These are phyloP conservation scores for Danio choprae DNA, from an alignment of 2,797 vertebrate genomes.

Conservation along the genomic window DNA sequence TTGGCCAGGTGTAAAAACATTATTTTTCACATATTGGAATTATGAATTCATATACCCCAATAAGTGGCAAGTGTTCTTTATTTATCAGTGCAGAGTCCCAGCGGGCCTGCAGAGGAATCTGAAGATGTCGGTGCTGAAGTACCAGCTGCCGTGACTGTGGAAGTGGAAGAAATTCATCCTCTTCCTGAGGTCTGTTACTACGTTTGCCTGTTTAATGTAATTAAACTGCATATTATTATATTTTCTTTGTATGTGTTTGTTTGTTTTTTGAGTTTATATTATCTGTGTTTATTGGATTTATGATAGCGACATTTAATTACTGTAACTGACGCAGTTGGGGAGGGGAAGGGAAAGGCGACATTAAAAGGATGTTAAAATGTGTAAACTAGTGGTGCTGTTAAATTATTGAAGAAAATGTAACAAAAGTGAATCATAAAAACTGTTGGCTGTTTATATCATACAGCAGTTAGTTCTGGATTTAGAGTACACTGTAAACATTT, in stretches of 20 bases:
- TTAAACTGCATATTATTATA: too few relatives aligned
- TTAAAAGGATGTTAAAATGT: too few relatives aligned
- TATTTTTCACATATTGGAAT: neutral
- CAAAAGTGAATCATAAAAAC: too few relatives aligned
- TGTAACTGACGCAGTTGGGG: too few relatives aligned
- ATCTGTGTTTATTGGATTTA: too few relatives aligned
- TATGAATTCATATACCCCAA: neutral
- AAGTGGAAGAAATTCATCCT: conserved; percentile 87
- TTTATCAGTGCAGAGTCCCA: conserved; percentile 54
- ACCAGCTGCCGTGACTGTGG: conserved; percentile 85
- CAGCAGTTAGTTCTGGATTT: neutral
- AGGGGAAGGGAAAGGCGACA: too few relatives aligned
- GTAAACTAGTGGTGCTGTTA: too few relatives aligned
- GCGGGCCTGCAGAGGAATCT: conserved; percentile 65
- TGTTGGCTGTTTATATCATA: neutral
- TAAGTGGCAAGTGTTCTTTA: neutral
- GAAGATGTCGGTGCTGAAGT: conserved; percentile 74
- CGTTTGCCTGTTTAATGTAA: neutral
- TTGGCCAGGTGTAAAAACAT: neutral
- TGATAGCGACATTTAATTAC: too few relatives aligned
- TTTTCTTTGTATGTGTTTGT: too few relatives aligned
- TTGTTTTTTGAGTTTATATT: too few relatives aligned
- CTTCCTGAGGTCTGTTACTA: conserved; percentile 84
- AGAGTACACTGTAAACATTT: too few relatives aligned
- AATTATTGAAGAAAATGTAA: too few relatives aligned